These are phyloP conservation scores for Echinometra lucunter DNA, from an alignment of 53 echinoderm and acorn worm genomes.

Conservation along the genomic window DNA sequence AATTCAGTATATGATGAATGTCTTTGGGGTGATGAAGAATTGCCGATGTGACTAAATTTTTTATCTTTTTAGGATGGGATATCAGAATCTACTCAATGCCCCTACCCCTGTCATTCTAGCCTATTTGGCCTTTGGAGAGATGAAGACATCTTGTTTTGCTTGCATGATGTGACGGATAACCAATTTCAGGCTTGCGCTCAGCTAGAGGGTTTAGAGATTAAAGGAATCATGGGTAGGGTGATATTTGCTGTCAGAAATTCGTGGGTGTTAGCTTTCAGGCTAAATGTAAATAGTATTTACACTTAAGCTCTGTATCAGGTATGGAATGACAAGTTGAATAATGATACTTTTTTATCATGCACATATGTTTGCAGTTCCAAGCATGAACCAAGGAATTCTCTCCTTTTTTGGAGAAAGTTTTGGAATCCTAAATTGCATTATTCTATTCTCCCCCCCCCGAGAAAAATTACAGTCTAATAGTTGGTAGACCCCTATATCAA, in stretches of 20 bases:
- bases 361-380: not conserved
- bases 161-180: not conserved
- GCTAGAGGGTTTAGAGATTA: not conserved
- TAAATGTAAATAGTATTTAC: not conserved
- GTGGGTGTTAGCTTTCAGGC: not conserved
- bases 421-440: not conserved
- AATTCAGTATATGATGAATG: not conserved
- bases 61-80: not conserved
- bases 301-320: too few species aligned
- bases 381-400: not conserved
- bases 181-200: not conserved
- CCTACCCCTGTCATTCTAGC: not conserved
- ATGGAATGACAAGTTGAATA: not conserved
- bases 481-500: too few species aligned
- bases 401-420: not conserved
- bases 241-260: not conserved
- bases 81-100: not conserved
- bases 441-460: not conserved
- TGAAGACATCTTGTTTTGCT: conserved; percentile 28
- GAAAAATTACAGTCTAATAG: too few species aligned
- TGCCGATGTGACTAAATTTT: not conserved
- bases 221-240: not conserved
- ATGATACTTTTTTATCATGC: not conserved
- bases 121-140: not conserved
- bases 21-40: not conserved